Conservation (phyloP, 2,797 vertebrate species). For the Erethizon dorsatum region DNA sequence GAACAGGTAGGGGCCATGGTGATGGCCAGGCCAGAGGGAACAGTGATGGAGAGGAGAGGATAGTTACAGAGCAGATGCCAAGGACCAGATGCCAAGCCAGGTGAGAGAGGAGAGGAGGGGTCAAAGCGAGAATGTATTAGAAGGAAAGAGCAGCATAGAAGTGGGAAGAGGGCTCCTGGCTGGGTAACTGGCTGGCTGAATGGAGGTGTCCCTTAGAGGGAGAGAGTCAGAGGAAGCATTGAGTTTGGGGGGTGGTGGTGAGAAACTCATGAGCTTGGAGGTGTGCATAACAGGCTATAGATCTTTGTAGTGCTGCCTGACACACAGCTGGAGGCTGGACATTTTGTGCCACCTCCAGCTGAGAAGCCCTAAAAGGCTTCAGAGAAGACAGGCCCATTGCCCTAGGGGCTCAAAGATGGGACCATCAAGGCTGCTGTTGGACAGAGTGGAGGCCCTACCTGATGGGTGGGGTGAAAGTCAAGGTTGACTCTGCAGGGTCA, state of each 20-base stretch:
- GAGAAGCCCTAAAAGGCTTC: not conserved
- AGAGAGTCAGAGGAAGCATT: not conserved
- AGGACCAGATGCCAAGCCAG: not conserved
- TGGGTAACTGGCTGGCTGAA: too few species aligned
- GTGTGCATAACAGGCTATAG: too few species aligned
- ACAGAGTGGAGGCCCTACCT: not conserved
- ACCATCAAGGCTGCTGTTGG: not conserved
- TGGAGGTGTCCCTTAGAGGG: not conserved
- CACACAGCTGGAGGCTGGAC: not conserved
- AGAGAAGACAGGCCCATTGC: not conserved
- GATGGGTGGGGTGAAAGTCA: not conserved
- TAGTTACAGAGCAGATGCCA: not conserved
- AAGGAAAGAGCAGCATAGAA: not conserved
- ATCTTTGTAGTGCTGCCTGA: not conserved
- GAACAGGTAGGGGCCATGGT: not conserved
- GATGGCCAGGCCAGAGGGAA: not conserved
- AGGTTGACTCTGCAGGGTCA: not conserved
- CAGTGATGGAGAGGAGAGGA: not conserved
- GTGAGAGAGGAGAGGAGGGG: not conserved
- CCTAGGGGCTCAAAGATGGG: too few species aligned
- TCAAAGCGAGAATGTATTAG: not conserved
- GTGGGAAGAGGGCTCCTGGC: not conserved
- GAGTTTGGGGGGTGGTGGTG: not conserved
- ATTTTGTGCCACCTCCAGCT: not conserved
- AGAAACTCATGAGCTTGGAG: not conserved